Percentiles rank a stretch among this genome's conserved stretches.
Evolutionary conservation across 1,140 invertebrate genomes (phyloP).

Genomic region (Pissodes strobi): DNA sequence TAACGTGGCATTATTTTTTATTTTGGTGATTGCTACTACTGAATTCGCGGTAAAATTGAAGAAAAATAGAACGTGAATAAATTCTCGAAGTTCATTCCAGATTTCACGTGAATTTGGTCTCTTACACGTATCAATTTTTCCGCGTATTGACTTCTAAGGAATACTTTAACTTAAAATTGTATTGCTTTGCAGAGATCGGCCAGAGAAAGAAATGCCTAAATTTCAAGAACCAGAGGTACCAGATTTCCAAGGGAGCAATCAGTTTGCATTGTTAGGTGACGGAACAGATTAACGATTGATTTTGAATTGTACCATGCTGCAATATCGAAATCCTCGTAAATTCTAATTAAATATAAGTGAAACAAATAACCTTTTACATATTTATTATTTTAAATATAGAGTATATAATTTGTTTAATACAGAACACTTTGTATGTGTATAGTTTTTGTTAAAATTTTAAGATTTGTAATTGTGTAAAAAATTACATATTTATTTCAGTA

Average conservation of each 20-base stretch:
- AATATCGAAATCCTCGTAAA: constrained; percentile 7
- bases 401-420: constrained; percentile 40
- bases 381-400: constrained; percentile 43
- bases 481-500: constrained; percentile 40
- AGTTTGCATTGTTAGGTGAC: constrained; percentile 55
- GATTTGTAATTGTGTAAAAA: constrained; percentile 38
- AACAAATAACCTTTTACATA: constrained; percentile 36
- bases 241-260: constrained; percentile 50
- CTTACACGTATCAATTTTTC: not conserved
- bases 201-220: constrained; percentile 52
- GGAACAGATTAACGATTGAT: constrained; percentile 37
- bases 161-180: not conserved
- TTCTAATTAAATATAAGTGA: constrained; percentile 21
- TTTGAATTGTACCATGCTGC: constrained; percentile 13
- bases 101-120: too few species aligned
- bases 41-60: too few species aligned
- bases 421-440: constrained; percentile 39
- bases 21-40: too few species aligned
- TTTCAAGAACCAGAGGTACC: constrained; percentile 50
- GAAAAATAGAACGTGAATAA: too few species aligned
- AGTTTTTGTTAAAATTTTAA: constrained; percentile 40
- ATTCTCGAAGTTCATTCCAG: not conserved
- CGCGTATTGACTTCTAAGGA: not conserved
- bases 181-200: constrained; percentile 41
- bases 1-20: too few species aligned